Percentiles rank a stretch among this genome's conserved stretches.
phyloP scores from a whole-genome alignment of 1,140 invertebrate genomes.

The Cotesia glomerata region DNA sequence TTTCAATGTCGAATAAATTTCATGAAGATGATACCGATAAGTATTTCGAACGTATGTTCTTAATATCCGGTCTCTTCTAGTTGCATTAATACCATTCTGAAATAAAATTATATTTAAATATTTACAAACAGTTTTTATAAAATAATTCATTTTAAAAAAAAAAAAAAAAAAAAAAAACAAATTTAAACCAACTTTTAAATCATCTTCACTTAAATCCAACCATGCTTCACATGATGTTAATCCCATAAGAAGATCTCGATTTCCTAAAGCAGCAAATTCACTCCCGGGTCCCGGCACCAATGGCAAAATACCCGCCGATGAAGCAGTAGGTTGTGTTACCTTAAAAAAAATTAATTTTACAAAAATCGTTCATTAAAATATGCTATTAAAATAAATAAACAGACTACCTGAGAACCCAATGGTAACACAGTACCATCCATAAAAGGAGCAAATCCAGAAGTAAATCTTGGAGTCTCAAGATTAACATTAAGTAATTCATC shows the following conservation, averaged over 20 bases:
- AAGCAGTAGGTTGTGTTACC: conserved; percentile 53
- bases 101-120: conserved; percentile 45
- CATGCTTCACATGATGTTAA: conserved; percentile 69
- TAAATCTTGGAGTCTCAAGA: conserved; percentile 79
- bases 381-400: not conserved
- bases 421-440: conserved; percentile 82
- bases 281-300: conserved; percentile 66
- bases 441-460: conserved; percentile 88
- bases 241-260: conserved; percentile 78
- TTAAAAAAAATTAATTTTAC: conserved; percentile 13
- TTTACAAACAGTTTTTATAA: not conserved
- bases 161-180: too few relatives aligned
- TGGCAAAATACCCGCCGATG: conserved; percentile 57
- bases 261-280: conserved; percentile 84
- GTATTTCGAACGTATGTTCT: conserved; percentile 88
- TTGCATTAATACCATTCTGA: conserved; percentile 86
- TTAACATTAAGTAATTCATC: conserved; percentile 74
- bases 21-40: conserved; percentile 87
- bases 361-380: conserved; percentile 15
- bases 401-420: conserved; percentile 45
- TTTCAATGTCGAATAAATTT: conserved; percentile 87
- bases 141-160: not conserved
- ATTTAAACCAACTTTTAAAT: conserved; percentile 49
- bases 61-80: conserved; percentile 80
- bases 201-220: conserved; percentile 57